These are phyloP conservation scores for Chrysocyon brachyurus DNA, from an alignment of 2,797 vertebrate species.

Conservation along the genomic window DNA sequence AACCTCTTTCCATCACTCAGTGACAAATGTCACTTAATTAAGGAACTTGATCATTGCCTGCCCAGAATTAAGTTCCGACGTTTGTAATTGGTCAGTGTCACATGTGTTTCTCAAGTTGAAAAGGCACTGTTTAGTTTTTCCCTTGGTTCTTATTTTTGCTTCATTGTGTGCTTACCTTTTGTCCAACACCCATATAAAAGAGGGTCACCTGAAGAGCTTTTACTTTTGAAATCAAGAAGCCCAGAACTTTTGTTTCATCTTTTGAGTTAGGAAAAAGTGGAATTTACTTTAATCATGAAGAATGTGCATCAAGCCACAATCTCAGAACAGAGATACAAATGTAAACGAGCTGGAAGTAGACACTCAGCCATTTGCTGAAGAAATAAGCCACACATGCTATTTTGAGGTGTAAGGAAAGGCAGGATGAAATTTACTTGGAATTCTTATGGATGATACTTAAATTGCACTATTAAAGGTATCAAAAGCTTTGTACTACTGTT, in stretches of 20 bases:
- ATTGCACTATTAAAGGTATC: background rate
- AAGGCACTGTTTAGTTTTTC: background rate
- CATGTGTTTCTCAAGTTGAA: background rate
- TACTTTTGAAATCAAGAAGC: background rate
- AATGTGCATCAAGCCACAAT: background rate
- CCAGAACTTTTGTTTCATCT: background rate
- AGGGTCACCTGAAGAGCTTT: background rate
- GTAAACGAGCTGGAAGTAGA: background rate
- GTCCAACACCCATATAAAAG: background rate
- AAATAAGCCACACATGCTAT: background rate
- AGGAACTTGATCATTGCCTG: background rate
- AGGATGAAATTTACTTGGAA: background rate
- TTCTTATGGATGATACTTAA: background rate
- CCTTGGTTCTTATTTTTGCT: background rate
- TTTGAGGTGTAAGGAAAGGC: background rate
- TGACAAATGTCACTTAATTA: background rate
- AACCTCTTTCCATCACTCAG: background rate
- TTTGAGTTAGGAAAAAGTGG: background rate
- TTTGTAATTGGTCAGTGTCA: background rate
- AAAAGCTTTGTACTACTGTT: background rate
- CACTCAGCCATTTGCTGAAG: background rate
- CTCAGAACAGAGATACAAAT: background rate
- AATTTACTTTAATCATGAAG: background rate
- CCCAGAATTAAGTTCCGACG: background rate
- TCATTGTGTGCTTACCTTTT: background rate